These are phyloP conservation scores for Bombus ignitus DNA, from an alignment of 1,140 invertebrate species.

Conservation along the genomic window DNA sequence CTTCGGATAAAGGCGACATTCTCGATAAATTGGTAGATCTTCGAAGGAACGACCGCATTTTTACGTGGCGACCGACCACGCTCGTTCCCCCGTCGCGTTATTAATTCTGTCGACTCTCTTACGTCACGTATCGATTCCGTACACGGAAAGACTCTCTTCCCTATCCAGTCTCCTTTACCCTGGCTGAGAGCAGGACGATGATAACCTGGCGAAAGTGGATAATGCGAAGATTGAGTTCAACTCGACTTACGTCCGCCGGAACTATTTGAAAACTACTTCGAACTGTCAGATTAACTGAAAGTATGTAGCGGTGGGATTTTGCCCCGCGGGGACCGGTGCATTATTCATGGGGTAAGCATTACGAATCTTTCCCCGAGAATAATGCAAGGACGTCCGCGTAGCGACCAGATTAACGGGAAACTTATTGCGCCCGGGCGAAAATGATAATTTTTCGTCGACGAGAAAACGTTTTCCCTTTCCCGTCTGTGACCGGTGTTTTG, in stretches of 20 bases:
- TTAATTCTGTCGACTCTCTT: conserved; percentile 10
- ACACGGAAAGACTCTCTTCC: conserved; percentile 37
- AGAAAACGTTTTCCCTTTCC: not conserved
- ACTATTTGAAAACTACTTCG: conserved; percentile 71
- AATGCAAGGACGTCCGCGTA: conserved; percentile 63
- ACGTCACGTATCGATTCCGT: conserved; percentile 49
- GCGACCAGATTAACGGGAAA: conserved; percentile 64
- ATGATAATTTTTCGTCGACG: conserved; percentile 22
- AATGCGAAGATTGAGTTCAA: conserved; percentile 66
- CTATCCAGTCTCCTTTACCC: not conserved
- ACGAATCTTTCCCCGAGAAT: conserved; percentile 61
- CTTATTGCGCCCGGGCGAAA: conserved; percentile 56
- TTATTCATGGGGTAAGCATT: conserved; percentile 69
- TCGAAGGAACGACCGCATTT: not conserved
- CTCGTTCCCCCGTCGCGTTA: not conserved
- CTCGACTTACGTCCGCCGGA: conserved; percentile 66
- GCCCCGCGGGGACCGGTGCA: conserved; percentile 44
- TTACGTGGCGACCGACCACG: not conserved
- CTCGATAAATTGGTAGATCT: conserved; percentile 12
- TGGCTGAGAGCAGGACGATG: conserved; percentile 17
- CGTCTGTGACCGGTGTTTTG: conserved; percentile 2
- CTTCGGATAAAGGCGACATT: conserved; percentile 12
- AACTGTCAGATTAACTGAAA: conserved; percentile 69
- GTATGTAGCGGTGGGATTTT: conserved; percentile 67
- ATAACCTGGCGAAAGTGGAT: conserved; percentile 56